Evolutionary conservation across 2,888 invertebrate genomes (phyloP), one percentile per base, ranked within the genome.

Genomic region (Andrena camellia): DNA sequence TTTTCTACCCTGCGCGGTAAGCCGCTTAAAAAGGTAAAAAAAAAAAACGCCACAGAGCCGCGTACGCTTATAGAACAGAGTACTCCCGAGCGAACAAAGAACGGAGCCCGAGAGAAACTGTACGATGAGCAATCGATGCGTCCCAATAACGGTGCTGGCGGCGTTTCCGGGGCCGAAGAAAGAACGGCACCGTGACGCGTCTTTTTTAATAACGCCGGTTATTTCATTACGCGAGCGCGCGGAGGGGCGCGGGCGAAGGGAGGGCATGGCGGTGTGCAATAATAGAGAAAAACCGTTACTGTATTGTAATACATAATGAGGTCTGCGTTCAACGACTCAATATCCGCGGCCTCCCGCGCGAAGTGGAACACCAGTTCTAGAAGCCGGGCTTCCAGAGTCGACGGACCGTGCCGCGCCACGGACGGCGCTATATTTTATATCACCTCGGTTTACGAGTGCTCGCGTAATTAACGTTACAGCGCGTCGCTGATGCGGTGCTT

Each of bases 261-360:
- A 5, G 54, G 17, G 59, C 59, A 75, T 52, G 4, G 35, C 13
- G 17, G n/a, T 50, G 31, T 48, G 63, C 70, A 68, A 84, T 84
- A 81, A 67, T 64, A 52, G 42, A 48, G 26, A 23, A 23, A 60
- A n/a, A 29, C 59, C 68, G 64, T 78, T 70, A 76, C 54, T 77
- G 68, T 83, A 82, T 84, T 78, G 83, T 81, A 81, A 78, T 83
- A 70, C 73, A 68, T 86, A 88, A 88, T 83, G 77, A 88, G 83
- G 78, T 69, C 66, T 69, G 54, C 73, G 64, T 68, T 67, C 73
- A 80, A 84, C 71, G 81, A 78, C 80, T 83, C 80, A 75, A 88
- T 88, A 86, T 84, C 80, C 42, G 48, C 50, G 54, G 48, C 2
- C 29, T 13, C 63, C 17, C 29, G 31, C n/a, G 26, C 42, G 20